These are phyloP conservation scores for Mamestra brassicae DNA, from an alignment of 2,888 invertebrate species.

Conservation along the genomic window DNA sequence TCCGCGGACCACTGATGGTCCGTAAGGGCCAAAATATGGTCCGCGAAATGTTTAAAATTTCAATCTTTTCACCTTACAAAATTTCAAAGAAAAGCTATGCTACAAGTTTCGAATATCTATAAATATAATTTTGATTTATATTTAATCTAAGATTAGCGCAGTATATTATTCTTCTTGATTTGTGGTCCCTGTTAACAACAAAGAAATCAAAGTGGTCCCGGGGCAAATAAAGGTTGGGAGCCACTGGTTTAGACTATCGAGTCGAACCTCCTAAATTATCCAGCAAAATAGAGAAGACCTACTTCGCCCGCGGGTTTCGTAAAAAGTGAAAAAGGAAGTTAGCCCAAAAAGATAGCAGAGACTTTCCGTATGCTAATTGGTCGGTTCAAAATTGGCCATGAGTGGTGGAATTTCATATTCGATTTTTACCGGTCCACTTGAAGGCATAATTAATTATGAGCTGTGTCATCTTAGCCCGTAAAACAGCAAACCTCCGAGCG, in stretches of 20 bases:
- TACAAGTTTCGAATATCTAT: no score
- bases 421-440: constrained; percentile 2
- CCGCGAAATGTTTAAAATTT: no score
- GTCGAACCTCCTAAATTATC: neutral
- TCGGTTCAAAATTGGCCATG: constrained; percentile 19
- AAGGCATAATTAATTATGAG: constrained; percentile 12
- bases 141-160: no score
- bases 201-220: no score
- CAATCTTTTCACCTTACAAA: no score
- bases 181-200: no score
- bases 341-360: constrained; percentile 30
- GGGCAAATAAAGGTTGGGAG: no score
- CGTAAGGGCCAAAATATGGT: no score
- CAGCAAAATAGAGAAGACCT: constrained; percentile 15
- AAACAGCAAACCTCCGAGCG: neutral
- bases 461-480: neutral
- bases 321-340: constrained; percentile 17
- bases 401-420: constrained; percentile 1
- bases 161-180: no score
- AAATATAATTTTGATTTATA: no score
- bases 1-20: no score
- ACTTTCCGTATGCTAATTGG: constrained; percentile 36
- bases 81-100: no score
- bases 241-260: constrained; percentile 5
- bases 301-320: neutral